A percentile compares a stretch with the other conserved stretches of the same genome.
Evolutionary conservation across 2,888 invertebrate species (phyloP).

Genomic region (Charanyca ferruginea): DNA sequence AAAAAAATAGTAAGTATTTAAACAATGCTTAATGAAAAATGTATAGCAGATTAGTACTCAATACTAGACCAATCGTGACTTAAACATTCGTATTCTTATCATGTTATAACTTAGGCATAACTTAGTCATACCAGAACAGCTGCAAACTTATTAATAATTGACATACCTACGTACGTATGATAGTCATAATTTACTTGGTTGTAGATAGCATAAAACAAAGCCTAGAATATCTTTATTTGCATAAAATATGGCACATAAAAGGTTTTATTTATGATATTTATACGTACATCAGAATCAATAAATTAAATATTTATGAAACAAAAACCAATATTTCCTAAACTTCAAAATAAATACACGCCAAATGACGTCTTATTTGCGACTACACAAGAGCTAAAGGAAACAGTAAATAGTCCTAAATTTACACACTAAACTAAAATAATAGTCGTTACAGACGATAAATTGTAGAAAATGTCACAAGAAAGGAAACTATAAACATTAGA

Average conservation of each 20-base stretch:
- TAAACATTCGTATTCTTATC: not conserved
- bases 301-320: too few relatives aligned
- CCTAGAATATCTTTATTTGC: too few relatives aligned
- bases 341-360: not conserved
- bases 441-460: conserved; percentile 38
- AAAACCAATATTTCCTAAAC: too few relatives aligned
- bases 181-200: not conserved
- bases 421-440: conserved; percentile 32
- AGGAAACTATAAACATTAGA: conserved; percentile 50
- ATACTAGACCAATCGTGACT: conserved; percentile 12
- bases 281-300: too few relatives aligned
- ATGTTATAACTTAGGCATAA: not conserved
- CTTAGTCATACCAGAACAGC: conserved; percentile 46
- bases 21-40: too few relatives aligned
- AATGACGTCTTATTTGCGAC: conserved; percentile 1
- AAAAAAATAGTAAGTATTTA: too few relatives aligned
- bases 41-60: too few relatives aligned
- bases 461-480: conserved; percentile 23
- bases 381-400: conserved; percentile 13
- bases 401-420: conserved; percentile 38
- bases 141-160: conserved; percentile 16
- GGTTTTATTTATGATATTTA: too few relatives aligned
- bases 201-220: not conserved
- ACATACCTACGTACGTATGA: conserved; percentile 7
- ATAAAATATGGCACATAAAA: too few relatives aligned